Evolutionary conservation across 2,797 vertebrate species (phyloP).

Genomic region (Chromis chromis): DNA sequence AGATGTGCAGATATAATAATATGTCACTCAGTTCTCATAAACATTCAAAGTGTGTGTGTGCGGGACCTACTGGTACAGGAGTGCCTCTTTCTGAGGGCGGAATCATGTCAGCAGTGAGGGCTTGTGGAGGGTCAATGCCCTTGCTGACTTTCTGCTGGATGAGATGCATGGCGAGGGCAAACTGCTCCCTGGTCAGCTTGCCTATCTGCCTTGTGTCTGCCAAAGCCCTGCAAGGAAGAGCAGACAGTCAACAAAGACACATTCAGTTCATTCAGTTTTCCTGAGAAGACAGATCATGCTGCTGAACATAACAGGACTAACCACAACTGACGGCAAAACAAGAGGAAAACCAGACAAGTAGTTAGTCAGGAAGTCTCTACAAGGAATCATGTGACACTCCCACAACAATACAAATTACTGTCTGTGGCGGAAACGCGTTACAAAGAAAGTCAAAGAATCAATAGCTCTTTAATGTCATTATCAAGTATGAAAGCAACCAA

Average conservation of each 20-base stretch:
- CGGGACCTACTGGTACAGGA: conserved; percentile 86
- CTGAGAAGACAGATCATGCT: too few relatives aligned
- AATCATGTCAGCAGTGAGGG: conserved; percentile 93
- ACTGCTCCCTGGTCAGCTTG: conserved; percentile 95
- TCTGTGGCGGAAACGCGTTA: too few relatives aligned
- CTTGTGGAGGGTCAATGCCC: conserved; percentile 93
- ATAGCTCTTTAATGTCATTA: too few relatives aligned
- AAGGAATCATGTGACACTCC: neutral
- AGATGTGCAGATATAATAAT: too few relatives aligned
- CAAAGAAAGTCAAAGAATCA: too few relatives aligned
- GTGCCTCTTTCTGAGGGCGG: conserved; percentile 93
- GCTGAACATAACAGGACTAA: too few relatives aligned
- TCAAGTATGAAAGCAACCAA: too few relatives aligned
- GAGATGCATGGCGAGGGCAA: conserved; percentile 95
- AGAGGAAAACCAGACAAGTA: too few relatives aligned
- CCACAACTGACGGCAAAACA: too few relatives aligned
- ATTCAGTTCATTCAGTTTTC: neutral
- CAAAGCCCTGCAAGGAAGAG: conserved; percentile 87
- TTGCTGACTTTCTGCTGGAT: conserved; percentile 98
- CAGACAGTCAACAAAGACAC: conserved; percentile 3
- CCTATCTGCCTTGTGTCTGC: conserved; percentile 96
- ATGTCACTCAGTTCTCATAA: too few relatives aligned
- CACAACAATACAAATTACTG: neutral
- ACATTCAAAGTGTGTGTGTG: neutral
- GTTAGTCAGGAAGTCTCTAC: too few relatives aligned